These are phyloP conservation scores for Ciona savignyi DNA, from an alignment of 23 tunicate genomes.

Conservation along the genomic window DNA sequence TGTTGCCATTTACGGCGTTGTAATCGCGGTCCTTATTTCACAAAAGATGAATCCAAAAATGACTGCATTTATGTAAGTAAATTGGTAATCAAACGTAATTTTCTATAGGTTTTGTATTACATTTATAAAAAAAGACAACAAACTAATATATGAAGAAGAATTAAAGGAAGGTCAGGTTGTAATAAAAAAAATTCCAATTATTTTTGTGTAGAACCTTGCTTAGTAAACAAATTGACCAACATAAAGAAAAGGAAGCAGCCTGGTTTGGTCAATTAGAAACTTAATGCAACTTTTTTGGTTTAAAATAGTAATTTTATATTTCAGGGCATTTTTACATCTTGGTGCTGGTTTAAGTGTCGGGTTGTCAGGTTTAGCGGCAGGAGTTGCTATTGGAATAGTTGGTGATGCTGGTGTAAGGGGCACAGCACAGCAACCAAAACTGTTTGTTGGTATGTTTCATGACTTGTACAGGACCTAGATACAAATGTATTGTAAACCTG, in stretches of 20 bases:
- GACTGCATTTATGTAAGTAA: constrained; percentile 58
- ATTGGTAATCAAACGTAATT: background rate
- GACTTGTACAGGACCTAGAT: background rate
- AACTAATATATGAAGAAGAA: too few species aligned
- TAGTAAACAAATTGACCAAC: too few species aligned
- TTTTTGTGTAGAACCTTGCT: too few species aligned
- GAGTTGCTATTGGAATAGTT: constrained; percentile 97
- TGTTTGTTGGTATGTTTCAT: constrained; percentile 87
- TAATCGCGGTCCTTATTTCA: constrained; percentile 88
- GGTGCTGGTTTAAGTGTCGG: constrained; percentile 99
- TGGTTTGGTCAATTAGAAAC: background rate
- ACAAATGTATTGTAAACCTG: too few species aligned
- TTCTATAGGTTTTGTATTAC: too few species aligned
- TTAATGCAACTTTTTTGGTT: background rate
- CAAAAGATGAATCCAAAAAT: constrained; percentile 57
- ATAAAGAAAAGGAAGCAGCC: too few species aligned
- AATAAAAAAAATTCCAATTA: too few species aligned
- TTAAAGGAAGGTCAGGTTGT: too few species aligned
- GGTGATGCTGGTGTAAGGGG: constrained; percentile 99
- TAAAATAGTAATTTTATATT: background rate
- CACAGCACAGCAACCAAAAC: constrained; percentile 99
- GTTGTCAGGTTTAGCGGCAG: constrained; percentile 97
- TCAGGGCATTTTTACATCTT: constrained; percentile 84
- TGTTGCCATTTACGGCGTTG: constrained; percentile 98
- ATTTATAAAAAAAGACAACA: too few species aligned